Percentiles rank a stretch among this genome's conserved stretches.
Evolutionary conservation across 2,888 invertebrate genomes (phyloP).

Genomic region (Anoplius nigerrimus): DNA sequence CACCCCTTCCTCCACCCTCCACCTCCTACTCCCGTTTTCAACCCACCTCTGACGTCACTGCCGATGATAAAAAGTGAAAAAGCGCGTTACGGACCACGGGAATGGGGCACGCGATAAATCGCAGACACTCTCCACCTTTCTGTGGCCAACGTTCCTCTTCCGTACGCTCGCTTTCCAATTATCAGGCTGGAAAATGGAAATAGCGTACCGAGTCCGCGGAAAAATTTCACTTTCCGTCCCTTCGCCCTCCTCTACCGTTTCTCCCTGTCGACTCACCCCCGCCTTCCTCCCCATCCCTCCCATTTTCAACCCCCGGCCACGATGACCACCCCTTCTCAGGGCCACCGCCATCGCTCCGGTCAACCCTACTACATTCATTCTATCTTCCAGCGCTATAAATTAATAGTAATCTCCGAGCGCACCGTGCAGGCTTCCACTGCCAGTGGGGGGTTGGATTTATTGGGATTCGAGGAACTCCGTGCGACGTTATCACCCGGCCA

Average conservation of each 20-base stretch:
- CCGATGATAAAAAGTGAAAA: no score
- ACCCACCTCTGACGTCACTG: no score
- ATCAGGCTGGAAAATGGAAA: conserved; percentile 57
- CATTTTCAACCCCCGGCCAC: not conserved
- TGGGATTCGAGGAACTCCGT: conserved; percentile 60
- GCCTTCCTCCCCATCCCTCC: conserved; percentile 9
- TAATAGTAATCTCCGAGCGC: conserved; percentile 60
- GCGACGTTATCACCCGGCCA: conserved; percentile 50
- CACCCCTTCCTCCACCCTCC: no score
- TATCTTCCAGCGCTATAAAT: conserved; percentile 61
- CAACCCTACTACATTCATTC: conserved; percentile 39
- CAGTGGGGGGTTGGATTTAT: conserved; percentile 52
- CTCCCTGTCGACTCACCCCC: conserved; percentile 13
- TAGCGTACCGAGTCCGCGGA: conserved; percentile 43
- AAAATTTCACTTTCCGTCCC: conserved; percentile 59
- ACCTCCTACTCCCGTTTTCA: no score
- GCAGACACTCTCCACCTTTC: conserved; percentile 3
- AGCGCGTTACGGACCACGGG: no score
- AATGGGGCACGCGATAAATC: no score
- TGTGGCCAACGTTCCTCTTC: conserved; percentile 43
- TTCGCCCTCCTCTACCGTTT: no score
- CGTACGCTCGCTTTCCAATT: conserved; percentile 52
- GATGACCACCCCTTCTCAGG: not conserved
- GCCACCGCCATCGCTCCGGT: not conserved
- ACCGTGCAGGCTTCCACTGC: conserved; percentile 50